Evolutionary conservation across 1,140 invertebrate species (phyloP), one percentile per base, ranked within the genome.

Genomic region (Anastatus disparis): DNA sequence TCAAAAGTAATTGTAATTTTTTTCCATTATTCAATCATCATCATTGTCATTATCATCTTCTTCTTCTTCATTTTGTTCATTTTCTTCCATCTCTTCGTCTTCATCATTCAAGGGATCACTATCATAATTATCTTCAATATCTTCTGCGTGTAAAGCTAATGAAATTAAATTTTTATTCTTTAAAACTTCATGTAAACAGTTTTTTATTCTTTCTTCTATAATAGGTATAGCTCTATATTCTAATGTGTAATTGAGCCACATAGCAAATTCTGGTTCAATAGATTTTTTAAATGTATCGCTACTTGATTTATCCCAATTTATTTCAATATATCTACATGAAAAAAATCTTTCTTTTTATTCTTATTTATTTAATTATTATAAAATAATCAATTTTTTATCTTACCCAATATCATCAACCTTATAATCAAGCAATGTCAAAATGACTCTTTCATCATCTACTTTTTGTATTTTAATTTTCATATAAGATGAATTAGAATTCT

Each of bases 401-500:
- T 70, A 70, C 58, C 67, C 67, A 22, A 70, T 13, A 46, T 70
- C 67, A 31, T 70, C 46, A 31, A 70, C 46, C 26, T 35, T 63
- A 17, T 55, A 62, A 31, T 62, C 35, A 24, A 70, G 13, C 26
- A 70, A 44, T 55, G 13, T 44, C n/a, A 70, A 38, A 20, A 38
- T 35, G 15, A 62, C 17, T n/a, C 10, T 62, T 44, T 63, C 38
- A 31, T 55, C 20, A 38, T 26, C n/a, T 10, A 44, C 29, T 62
- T 70, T 70, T 2, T 46, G 44, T 29, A 70, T 55, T 10, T 62
- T 70, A 6, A 70, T 62, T 42, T 70, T 70, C 58, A 70, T 53
- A 20, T 46, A 70, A n/a, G 67, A 70, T 22, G 67, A 61, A 70
- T 70, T 70, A 26, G 58, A 70, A 70, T 70, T 70, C 55, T 70